Evolutionary conservation across 2,113 vertebrate genomes (phyloP).

Genomic region (Fukomys damarensis): DNA sequence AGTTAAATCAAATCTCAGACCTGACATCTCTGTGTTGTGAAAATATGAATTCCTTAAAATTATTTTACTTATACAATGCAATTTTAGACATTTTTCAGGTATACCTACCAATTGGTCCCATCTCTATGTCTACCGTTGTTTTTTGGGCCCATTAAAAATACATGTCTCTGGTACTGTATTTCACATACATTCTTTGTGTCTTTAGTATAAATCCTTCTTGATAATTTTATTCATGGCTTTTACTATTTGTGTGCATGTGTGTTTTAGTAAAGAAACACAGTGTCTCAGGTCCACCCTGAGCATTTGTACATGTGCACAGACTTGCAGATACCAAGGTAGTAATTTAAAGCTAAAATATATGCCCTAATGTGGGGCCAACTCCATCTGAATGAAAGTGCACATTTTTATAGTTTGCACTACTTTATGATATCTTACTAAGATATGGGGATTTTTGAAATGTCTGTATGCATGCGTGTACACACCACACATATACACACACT

Average conservation of each 20-base stretch:
- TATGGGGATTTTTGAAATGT: background rate
- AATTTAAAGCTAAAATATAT: background rate
- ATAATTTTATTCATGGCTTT: background rate
- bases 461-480: too few relatives aligned
- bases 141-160: slow-evolving; percentile 19
- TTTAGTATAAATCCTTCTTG: background rate
- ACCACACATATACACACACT: background rate
- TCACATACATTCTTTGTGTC: slow-evolving; percentile 1
- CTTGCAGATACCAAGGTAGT: background rate
- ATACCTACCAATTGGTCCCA: background rate
- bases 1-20: background rate
- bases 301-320: background rate
- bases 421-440: background rate
- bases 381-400: background rate
- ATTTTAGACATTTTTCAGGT: background rate
- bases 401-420: slow-evolving; percentile 2
- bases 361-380: background rate
- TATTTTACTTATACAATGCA: background rate
- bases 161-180: background rate
- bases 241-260: background rate
- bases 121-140: background rate
- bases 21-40: background rate
- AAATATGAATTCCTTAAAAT: background rate
- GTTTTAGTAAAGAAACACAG: background rate
- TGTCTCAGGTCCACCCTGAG: background rate